phyloP scores from a whole-genome alignment of 2,797 vertebrate species.

The Poecile montanus region DNA sequence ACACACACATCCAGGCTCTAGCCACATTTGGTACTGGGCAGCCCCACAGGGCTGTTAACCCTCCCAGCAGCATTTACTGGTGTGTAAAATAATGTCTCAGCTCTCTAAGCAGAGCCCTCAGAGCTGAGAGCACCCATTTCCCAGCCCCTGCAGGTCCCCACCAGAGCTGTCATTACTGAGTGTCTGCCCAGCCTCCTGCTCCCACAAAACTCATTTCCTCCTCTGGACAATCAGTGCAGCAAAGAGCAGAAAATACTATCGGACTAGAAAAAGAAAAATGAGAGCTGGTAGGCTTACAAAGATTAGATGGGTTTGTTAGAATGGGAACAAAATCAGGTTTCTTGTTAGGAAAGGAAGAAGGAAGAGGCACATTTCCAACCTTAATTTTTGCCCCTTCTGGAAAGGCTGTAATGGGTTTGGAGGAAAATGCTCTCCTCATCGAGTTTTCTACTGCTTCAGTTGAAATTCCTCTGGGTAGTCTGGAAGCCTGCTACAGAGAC shows the following conservation, averaged over 20 bases:
- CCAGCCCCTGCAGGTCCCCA: neutral
- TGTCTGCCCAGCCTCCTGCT: neutral
- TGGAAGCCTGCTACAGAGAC: neutral
- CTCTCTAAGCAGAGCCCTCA: neutral
- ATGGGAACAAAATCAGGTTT: neutral
- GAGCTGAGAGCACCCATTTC: neutral
- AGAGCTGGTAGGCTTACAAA: neutral
- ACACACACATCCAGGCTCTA: rapidly evolving
- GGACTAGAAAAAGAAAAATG: constrained; percentile 9
- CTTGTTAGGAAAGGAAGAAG: neutral
- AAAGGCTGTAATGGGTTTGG: neutral
- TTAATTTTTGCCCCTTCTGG: constrained; percentile 2
- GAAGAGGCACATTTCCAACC: neutral
- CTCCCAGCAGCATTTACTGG: neutral
- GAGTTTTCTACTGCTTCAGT: neutral
- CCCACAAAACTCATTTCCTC: constrained; percentile 9
- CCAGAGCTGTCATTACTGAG: neutral
- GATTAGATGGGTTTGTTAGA: constrained; percentile 5
- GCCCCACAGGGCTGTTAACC: neutral
- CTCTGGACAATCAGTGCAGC: neutral
- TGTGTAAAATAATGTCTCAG: too few relatives aligned
- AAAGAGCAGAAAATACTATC: neutral
- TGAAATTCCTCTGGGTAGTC: neutral
- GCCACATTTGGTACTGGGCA: neutral
- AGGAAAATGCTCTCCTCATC: neutral